Conservation (phyloP, 2,113 vertebrate genomes). For the Apeltes quadracus region DNA sequence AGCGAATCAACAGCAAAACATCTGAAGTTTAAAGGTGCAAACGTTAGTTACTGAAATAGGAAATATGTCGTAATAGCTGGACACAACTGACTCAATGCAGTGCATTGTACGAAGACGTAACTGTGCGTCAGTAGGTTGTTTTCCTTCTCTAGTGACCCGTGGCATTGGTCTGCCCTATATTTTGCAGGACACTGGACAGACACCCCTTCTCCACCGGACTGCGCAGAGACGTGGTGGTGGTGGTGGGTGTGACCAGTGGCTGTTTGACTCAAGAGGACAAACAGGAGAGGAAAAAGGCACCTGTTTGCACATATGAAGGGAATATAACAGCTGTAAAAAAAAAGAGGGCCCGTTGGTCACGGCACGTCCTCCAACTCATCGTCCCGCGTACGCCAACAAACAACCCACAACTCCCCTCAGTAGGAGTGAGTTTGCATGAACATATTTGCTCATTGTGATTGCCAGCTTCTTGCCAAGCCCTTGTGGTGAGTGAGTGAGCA, state of each 20-base stretch:
- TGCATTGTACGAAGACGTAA: background rate
- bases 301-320: constrained; percentile 38
- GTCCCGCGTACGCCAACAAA: constrained; percentile 46
- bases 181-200: constrained; percentile 18
- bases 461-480: constrained; percentile 53
- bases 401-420: constrained; percentile 45
- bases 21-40: background rate
- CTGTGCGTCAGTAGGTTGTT: background rate
- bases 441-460: constrained; percentile 72
- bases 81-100: background rate
- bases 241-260: constrained; percentile 1
- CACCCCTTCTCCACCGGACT: background rate
- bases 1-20: background rate
- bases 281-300: constrained; percentile 42
- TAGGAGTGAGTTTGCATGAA: constrained; percentile 57
- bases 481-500: constrained; percentile 64
- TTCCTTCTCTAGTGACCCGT: background rate
- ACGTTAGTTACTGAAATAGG: background rate
- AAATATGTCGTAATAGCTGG: background rate
- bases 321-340: constrained; percentile 63
- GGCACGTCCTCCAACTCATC: constrained; percentile 30
- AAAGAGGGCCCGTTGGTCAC: constrained; percentile 36
- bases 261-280: constrained; percentile 37
- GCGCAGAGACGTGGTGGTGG: background rate
- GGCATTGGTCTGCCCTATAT: background rate